A percentile compares a stretch with the other conserved stretches of the same genome.
Conservation (phyloP, 2,113 vertebrate genomes). For the Pterocles gutturalis region DNA sequence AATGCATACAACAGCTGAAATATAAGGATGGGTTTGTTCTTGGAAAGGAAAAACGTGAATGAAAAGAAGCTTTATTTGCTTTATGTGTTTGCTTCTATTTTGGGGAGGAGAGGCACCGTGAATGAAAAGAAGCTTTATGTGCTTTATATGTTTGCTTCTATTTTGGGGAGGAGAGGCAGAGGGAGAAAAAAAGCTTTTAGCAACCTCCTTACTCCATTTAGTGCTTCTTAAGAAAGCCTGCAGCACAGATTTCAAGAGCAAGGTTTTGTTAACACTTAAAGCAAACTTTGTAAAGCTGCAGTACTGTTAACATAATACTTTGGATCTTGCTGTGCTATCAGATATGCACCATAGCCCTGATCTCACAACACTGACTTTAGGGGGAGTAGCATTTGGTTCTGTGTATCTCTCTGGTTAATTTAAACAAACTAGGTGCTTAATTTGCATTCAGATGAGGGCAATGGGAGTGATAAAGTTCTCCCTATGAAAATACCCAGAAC, state of each 20-base stretch:
- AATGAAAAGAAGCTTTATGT: neutral
- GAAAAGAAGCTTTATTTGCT: neutral
- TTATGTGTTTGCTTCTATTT: neutral
- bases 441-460: conserved; percentile 24
- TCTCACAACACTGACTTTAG: neutral
- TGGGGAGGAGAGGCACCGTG: fast-evolving
- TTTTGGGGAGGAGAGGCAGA: neutral
- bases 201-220: neutral
- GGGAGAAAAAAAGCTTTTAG: neutral
- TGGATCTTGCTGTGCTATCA: conserved; percentile 12
- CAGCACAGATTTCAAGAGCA: neutral
- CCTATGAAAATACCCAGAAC: neutral
- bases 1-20: neutral
- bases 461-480: conserved; percentile 6
- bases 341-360: conserved; percentile 33
- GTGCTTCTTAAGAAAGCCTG: neutral
- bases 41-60: neutral
- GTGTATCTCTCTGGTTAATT: conserved; percentile 12
- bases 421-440: conserved; percentile 24
- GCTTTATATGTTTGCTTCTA: neutral
- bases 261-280: neutral
- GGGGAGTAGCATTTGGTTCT: neutral
- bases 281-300: neutral
- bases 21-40: neutral
- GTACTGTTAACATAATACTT: neutral